Conservation (phyloP, 2,888 invertebrate genomes). For the Nephrocerus scutellatus region DNA sequence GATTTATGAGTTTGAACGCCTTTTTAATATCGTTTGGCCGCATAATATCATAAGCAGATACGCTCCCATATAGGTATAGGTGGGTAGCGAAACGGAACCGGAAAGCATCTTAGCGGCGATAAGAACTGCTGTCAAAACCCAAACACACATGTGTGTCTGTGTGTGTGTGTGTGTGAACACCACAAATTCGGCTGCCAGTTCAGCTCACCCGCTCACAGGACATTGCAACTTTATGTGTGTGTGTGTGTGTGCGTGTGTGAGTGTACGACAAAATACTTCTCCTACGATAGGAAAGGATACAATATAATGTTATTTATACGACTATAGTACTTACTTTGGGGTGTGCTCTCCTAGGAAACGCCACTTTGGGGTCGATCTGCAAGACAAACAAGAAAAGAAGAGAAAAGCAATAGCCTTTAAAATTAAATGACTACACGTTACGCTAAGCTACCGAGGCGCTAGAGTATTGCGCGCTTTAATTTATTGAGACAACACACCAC, state of each 20-base stretch:
- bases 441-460: neutral
- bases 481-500: no score
- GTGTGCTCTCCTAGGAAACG: slow-evolving; percentile 98
- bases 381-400: slow-evolving; percentile 35
- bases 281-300: no score
- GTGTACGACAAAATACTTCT: no score
- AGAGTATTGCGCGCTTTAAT: neutral
- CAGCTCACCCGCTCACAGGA: no score
- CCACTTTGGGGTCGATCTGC: slow-evolving; percentile 99
- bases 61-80: neutral
- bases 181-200: no score
- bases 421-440: slow-evolving; percentile 3
- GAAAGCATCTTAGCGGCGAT: slow-evolving; percentile 41
- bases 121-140: slow-evolving; percentile 30
- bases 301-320: no score
- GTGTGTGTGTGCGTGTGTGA: no score
- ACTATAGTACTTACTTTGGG: slow-evolving; percentile 92
- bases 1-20: slow-evolving; percentile 43
- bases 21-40: slow-evolving; percentile 37
- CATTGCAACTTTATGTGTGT: no score
- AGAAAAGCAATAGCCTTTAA: slow-evolving; percentile 11
- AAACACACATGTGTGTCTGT: no score
- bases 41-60: slow-evolving; percentile 17
- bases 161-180: no score
- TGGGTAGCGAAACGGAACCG: slow-evolving; percentile 33